Conservation (phyloP, 2,888 invertebrate genomes). For the Augiades crinisus region DNA sequence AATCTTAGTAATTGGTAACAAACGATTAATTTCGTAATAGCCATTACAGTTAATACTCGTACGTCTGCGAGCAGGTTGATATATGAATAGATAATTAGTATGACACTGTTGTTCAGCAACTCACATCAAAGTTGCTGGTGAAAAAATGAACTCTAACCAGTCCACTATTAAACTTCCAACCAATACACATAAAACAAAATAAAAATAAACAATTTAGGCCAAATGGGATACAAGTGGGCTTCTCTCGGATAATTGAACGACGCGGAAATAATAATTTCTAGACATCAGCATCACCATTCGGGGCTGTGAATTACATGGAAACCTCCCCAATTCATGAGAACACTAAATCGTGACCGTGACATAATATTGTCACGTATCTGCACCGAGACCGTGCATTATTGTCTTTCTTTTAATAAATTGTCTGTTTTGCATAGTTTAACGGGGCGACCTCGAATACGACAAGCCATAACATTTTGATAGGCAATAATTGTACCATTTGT, state of each 20-base stretch:
- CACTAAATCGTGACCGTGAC: constrained; percentile 36
- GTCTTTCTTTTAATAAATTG: too few relatives aligned
- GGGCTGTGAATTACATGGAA: constrained; percentile 44
- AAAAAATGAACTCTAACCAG: constrained; percentile 3
- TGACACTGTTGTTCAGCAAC: too few relatives aligned
- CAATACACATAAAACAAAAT: constrained; percentile 18
- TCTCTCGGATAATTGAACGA: constrained; percentile 46
- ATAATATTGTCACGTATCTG: constrained; percentile 36
- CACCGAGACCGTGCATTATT: background rate
- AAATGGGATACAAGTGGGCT: constrained; percentile 38
- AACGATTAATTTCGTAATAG: too few relatives aligned
- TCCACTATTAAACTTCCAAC: constrained; percentile 8
- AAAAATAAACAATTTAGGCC: constrained; percentile 17
- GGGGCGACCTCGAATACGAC: too few relatives aligned
- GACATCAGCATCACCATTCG: constrained; percentile 45
- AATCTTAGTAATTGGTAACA: too few relatives aligned
- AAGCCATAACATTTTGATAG: too few relatives aligned
- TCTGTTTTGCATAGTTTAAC: too few relatives aligned
- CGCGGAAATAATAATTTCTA: constrained; percentile 56
- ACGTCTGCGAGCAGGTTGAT: too few relatives aligned
- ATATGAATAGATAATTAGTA: too few relatives aligned
- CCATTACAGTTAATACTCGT: too few relatives aligned
- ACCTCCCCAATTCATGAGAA: constrained; percentile 38
- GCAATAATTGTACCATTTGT: too few relatives aligned
- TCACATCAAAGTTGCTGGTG: constrained; percentile 14